These are phyloP conservation scores for Steinernema scapterisci DNA, from an alignment of 2,888 invertebrate species.

Conservation along the genomic window DNA sequence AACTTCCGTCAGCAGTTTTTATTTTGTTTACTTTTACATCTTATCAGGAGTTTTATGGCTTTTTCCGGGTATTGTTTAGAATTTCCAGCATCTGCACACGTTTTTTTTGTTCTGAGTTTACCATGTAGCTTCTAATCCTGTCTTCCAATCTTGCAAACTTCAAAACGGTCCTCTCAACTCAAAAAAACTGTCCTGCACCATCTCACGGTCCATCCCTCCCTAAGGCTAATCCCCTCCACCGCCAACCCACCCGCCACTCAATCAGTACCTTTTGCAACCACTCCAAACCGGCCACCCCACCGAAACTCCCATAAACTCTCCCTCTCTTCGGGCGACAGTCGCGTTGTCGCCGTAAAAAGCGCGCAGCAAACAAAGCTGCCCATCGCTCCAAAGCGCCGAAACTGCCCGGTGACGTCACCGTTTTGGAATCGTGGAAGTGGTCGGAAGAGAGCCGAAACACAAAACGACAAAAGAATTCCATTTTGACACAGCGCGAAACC, in stretches of 20 bases:
- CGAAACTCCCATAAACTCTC: conserved; percentile 24
- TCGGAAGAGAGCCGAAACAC: conserved; percentile 17
- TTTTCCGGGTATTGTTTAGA: not conserved
- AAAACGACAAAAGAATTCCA: conserved; percentile 28
- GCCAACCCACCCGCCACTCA: too few species aligned
- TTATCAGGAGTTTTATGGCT: too few species aligned
- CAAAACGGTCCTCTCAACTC: not conserved
- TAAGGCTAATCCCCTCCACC: too few species aligned
- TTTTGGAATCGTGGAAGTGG: not conserved
- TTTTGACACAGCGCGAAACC: conserved; percentile 16
- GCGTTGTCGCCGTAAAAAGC: conserved; percentile 21
- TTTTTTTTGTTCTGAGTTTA: too few species aligned
- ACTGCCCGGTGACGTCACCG: conserved; percentile 26
- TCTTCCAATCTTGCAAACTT: not conserved
- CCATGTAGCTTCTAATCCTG: not conserved
- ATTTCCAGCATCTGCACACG: too few species aligned
- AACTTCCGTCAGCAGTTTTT: too few species aligned
- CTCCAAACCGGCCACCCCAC: not conserved
- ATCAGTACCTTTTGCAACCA: not conserved
- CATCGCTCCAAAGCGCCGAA: conserved; percentile 4
- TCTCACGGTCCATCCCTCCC: too few species aligned
- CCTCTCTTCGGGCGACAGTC: conserved; percentile 14
- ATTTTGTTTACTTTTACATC: too few species aligned
- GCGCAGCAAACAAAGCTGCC: conserved; percentile 30
- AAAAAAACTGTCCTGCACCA: not conserved